Evolutionary conservation across 2,888 invertebrate genomes (phyloP).

Genomic region (Mesorhabditis belari): DNA sequence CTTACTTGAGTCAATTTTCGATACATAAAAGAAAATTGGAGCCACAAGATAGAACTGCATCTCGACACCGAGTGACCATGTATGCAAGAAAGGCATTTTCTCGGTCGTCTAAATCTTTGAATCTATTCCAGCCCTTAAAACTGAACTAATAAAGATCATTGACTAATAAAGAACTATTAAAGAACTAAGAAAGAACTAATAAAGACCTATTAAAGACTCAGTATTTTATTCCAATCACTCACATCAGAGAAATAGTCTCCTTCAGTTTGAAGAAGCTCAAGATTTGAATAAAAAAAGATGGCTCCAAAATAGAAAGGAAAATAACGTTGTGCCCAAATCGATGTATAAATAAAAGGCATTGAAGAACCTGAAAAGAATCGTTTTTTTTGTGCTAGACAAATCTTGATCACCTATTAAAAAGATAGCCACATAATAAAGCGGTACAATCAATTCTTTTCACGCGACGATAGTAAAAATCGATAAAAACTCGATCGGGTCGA

Average conservation of each 20-base stretch:
- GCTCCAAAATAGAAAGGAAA: background rate
- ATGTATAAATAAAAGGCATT: too few relatives aligned
- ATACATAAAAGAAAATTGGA: slow-evolving; percentile 16
- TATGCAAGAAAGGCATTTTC: slow-evolving; percentile 20
- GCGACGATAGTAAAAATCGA: background rate
- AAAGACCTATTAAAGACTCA: too few relatives aligned
- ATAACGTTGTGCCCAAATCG: background rate
- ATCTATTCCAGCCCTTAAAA: too few relatives aligned
- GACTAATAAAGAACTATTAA: too few relatives aligned
- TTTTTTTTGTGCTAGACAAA: too few relatives aligned
- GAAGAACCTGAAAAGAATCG: too few relatives aligned
- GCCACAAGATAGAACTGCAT: slow-evolving; percentile 33
- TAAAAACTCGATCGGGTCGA: background rate
- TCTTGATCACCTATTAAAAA: background rate
- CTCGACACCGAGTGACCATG: slow-evolving; percentile 32
- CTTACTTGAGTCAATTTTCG: too few relatives aligned
- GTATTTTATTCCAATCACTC: too few relatives aligned
- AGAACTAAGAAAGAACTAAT: too few relatives aligned
- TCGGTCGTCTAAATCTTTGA: background rate
- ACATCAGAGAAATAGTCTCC: background rate
- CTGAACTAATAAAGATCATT: too few relatives aligned
- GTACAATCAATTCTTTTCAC: background rate
- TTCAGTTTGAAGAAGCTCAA: background rate
- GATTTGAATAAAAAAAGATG: background rate
- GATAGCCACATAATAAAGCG: background rate